These are phyloP conservation scores for Oreochromis aureus DNA, from an alignment of 2,113 vertebrate genomes.

Conservation along the genomic window DNA sequence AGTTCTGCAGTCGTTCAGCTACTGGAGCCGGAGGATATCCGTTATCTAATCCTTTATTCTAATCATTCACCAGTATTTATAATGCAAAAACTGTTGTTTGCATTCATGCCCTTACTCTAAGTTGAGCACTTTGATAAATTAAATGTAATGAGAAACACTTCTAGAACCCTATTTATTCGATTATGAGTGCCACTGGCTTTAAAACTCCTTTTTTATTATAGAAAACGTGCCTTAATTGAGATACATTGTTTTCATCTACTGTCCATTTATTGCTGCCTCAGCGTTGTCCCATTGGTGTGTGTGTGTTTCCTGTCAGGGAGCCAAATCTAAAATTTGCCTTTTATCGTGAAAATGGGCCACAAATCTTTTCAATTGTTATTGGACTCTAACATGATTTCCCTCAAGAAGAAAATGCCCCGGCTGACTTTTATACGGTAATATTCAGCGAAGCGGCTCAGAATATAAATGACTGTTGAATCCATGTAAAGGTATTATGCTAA, in stretches of 20 bases:
- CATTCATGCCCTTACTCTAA: background rate
- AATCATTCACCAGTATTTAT: background rate
- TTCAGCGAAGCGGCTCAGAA: conserved; percentile 7
- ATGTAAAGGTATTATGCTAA: conserved; percentile 22
- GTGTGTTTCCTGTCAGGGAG: background rate
- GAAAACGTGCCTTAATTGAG: background rate
- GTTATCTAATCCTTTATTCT: background rate
- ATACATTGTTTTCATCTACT: background rate
- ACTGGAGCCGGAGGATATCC: background rate
- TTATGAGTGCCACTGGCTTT: background rate
- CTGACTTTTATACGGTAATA: background rate
- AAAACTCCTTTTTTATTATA: background rate
- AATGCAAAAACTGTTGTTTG: background rate
- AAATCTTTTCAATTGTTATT: conserved; percentile 22
- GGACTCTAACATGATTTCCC: conserved; percentile 7
- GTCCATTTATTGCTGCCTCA: background rate
- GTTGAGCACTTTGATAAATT: background rate
- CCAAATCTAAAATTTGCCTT: background rate
- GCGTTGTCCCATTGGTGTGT: background rate
- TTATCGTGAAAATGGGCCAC: background rate
- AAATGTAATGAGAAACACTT: background rate
- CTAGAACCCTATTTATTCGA: background rate
- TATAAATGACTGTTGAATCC: conserved; percentile 26
- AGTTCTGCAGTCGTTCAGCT: background rate
- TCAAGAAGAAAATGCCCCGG: conserved; percentile 2